These are phyloP conservation scores for Epicampocera succincta DNA, from an alignment of 2,888 invertebrate species.

Conservation along the genomic window DNA sequence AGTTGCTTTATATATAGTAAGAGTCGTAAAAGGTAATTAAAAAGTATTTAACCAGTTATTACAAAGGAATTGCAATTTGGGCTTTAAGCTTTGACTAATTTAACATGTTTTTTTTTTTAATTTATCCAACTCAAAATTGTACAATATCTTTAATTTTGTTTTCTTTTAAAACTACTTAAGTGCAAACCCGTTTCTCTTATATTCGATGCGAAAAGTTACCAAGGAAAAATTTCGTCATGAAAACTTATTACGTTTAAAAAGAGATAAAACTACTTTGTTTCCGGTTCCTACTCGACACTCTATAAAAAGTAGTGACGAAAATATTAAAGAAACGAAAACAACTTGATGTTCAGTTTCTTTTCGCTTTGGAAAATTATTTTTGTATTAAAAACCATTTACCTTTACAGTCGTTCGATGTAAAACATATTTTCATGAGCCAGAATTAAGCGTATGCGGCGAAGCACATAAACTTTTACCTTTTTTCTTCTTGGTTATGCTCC, in stretches of 20 bases:
- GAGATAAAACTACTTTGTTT: slow-evolving; percentile 17
- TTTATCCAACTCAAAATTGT: too few relatives aligned
- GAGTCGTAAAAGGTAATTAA: too few relatives aligned
- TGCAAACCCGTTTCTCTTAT: not conserved
- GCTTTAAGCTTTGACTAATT: too few relatives aligned
- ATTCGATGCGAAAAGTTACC: not conserved
- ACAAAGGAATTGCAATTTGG: too few relatives aligned
- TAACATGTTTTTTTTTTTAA: too few relatives aligned
- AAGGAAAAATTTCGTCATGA: not conserved
- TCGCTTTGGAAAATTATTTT: not conserved
- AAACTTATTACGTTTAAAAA: not conserved
- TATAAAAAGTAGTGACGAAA: slow-evolving; percentile 7
- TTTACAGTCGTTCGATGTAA: not conserved
- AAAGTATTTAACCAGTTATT: too few relatives aligned
- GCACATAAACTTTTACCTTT: slow-evolving; percentile 3
- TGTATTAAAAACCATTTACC: not conserved
- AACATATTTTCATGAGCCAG: not conserved
- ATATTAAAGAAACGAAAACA: not conserved
- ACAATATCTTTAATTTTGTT: not conserved
- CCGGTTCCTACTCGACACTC: slow-evolving; percentile 8
- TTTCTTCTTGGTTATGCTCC: not conserved
- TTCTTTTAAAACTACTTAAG: not conserved
- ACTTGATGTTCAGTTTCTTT: not conserved
- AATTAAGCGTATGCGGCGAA: slow-evolving; percentile 22
- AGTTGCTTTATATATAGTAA: too few relatives aligned